phyloP scores from a whole-genome alignment of 2,113 vertebrate genomes.

The Cyanistes caeruleus region DNA sequence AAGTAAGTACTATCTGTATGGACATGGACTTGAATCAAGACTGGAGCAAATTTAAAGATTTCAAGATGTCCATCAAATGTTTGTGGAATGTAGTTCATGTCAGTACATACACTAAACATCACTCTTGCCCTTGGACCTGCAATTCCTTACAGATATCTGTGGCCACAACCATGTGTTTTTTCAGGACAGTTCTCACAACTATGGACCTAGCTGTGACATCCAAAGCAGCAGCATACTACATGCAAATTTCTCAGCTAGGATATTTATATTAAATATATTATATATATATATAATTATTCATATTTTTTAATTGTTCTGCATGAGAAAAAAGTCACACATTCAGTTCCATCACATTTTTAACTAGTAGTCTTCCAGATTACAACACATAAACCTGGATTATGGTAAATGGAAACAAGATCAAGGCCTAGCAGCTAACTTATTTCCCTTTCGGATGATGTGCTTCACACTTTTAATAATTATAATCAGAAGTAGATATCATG shows the following conservation, averaged over 20 bases:
- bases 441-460: neutral
- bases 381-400: neutral
- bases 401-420: neutral
- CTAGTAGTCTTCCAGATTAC: neutral
- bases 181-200: neutral
- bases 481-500: neutral
- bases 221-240: neutral
- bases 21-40: neutral
- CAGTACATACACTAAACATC: fast-evolving
- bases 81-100: neutral
- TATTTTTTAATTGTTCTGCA: neutral
- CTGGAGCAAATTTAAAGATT: neutral
- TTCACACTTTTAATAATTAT: neutral
- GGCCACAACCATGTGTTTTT: neutral
- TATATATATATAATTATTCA: neutral
- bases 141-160: neutral
- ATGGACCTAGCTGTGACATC: neutral
- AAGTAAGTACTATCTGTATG: neutral
- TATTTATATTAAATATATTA: neutral
- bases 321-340: neutral
- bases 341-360: neutral
- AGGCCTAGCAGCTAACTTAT: neutral
- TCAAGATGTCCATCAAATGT: neutral
- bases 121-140: neutral
- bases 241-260: neutral